phyloP scores from a whole-genome alignment of 2,888 invertebrate genomes.

The Ryuthela nishihirai region DNA sequence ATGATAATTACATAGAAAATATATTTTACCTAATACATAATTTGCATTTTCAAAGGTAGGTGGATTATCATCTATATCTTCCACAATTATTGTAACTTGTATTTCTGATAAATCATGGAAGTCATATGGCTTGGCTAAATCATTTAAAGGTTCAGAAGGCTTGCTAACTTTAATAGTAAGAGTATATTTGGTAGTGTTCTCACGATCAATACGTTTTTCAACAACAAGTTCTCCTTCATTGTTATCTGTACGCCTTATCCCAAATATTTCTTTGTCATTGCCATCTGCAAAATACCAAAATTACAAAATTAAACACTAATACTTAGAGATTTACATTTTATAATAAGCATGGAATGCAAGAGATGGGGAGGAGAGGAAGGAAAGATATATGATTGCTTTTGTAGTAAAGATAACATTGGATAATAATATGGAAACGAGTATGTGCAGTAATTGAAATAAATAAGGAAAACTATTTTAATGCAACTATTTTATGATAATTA shows the following conservation, averaged over 20 bases:
- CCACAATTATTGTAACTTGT: slow-evolving; percentile 61
- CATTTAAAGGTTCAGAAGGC: slow-evolving; percentile 17
- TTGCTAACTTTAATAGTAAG: slow-evolving; percentile 59
- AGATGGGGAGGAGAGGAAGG: no score
- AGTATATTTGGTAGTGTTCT: slow-evolving; percentile 58
- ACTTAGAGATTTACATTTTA: neutral
- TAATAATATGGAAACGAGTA: no score
- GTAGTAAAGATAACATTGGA: no score
- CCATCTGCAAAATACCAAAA: slow-evolving; percentile 57
- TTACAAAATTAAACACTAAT: neutral
- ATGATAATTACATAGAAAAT: no score
- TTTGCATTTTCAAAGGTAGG: slow-evolving; percentile 64
- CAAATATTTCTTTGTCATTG: slow-evolving; percentile 64
- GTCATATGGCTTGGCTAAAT: slow-evolving; percentile 55
- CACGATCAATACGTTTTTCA: slow-evolving; percentile 64
- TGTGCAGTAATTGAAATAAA: no score
- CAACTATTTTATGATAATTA: no score
- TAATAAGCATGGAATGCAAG: no score
- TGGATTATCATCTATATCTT: slow-evolving; percentile 70
- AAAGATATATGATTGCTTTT: no score
- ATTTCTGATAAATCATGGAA: slow-evolving; percentile 59
- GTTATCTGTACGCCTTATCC: slow-evolving; percentile 61
- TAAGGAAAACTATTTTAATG: no score
- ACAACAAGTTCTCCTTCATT: slow-evolving; percentile 63
- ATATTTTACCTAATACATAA: slow-evolving; percentile 61